These are phyloP conservation scores for Apogon hyalosoma DNA, from an alignment of 2,797 vertebrate genomes.

Conservation along the genomic window DNA sequence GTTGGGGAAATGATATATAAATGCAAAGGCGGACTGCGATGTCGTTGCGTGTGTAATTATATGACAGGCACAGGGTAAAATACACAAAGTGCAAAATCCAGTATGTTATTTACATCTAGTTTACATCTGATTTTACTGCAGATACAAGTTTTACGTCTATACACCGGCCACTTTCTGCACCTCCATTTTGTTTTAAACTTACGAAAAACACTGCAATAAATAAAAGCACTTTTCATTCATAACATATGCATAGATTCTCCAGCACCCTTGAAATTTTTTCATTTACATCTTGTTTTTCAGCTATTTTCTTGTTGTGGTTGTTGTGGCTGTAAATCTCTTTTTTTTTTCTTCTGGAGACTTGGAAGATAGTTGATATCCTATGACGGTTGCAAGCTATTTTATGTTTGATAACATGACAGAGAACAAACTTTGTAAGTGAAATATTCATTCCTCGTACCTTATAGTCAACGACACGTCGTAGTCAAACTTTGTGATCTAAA, in stretches of 20 bases:
- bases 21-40: background rate
- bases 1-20: background rate
- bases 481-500: conserved; percentile 13
- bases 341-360: conserved; percentile 8
- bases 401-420: background rate
- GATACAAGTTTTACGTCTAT: background rate
- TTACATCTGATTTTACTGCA: conserved; percentile 1
- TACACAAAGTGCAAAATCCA: background rate
- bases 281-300: conserved; percentile 10
- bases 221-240: conserved; percentile 1
- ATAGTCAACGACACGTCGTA: background rate
- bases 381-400: background rate
- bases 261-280: background rate
- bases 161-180: conserved; percentile 4
- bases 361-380: background rate
- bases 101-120: background rate
- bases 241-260: conserved; percentile 24
- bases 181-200: conserved; percentile 4
- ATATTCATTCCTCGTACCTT: conserved; percentile 1
- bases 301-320: background rate
- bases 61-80: background rate
- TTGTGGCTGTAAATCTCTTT: conserved; percentile 3
- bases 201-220: background rate
- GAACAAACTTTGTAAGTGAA: conserved; percentile 14
- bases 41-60: background rate